These are phyloP conservation scores for Thrips palmi DNA, from an alignment of 1,140 invertebrate genomes.

Conservation along the genomic window DNA sequence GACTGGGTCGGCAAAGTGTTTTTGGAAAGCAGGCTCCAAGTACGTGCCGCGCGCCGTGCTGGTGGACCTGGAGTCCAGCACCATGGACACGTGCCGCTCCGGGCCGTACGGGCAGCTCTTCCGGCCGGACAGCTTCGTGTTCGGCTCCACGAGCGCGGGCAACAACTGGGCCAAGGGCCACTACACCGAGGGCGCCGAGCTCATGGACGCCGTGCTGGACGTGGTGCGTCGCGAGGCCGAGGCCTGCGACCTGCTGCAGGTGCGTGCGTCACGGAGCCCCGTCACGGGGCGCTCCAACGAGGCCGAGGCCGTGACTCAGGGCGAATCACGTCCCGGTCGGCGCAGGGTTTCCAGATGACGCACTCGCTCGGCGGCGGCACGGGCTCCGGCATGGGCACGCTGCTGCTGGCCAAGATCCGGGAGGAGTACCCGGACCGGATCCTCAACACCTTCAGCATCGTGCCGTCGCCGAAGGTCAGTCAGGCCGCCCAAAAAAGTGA, in stretches of 20 bases:
- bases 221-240: constrained; percentile 39
- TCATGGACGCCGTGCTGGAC: constrained; percentile 38
- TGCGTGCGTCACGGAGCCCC: too few relatives aligned
- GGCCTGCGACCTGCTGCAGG: constrained; percentile 30
- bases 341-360: constrained; percentile 71
- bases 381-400: constrained; percentile 74
- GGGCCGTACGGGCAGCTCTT: constrained; percentile 36
- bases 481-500: too few relatives aligned
- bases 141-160: constrained; percentile 31
- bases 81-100: constrained; percentile 35
- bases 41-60: constrained; percentile 38
- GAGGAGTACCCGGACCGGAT: constrained; percentile 86
- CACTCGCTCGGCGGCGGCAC: constrained; percentile 74
- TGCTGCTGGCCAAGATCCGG: constrained; percentile 67
- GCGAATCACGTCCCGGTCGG: too few relatives aligned
- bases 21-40: constrained; percentile 43
- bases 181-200: constrained; percentile 34
- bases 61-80: constrained; percentile 39
- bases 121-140: constrained; percentile 39
- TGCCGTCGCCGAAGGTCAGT: constrained; percentile 70
- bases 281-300: too few relatives aligned
- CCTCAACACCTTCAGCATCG: constrained; percentile 80
- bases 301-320: too few relatives aligned
- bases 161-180: constrained; percentile 41
- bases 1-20: too few relatives aligned